Conservation (phyloP, 1,140 invertebrate genomes). For the Pissodes strobi region DNA sequence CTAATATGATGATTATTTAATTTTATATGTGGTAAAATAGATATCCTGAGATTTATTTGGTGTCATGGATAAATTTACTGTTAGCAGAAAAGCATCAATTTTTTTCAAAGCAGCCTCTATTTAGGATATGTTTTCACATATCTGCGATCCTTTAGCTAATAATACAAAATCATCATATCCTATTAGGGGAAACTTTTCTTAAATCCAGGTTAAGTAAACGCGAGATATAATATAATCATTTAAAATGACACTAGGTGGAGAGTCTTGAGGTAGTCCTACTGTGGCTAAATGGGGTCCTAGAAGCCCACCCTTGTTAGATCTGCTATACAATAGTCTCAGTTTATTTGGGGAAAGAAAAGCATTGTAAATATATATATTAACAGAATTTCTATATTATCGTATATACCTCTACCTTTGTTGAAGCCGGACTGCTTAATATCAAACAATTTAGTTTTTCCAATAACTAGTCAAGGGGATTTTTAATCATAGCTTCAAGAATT, state of each 20-base stretch:
- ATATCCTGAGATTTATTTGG: constrained; percentile 16
- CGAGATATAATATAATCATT: no score
- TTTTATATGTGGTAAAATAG: constrained; percentile 12
- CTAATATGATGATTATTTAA: not conserved
- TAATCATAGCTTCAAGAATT: constrained; percentile 19
- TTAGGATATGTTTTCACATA: not conserved
- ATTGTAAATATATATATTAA: no score
- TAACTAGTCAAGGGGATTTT: not conserved
- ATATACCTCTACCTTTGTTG: constrained; percentile 14
- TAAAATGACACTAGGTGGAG: constrained; percentile 16
- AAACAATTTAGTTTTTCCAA: constrained; percentile 8
- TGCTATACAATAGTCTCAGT: not conserved
- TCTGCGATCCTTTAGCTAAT: constrained; percentile 5
- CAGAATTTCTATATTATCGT: constrained; percentile 21
- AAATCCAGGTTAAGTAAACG: no score
- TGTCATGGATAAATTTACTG: constrained; percentile 2
- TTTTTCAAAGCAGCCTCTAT: not conserved
- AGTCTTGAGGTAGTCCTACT: constrained; percentile 21
- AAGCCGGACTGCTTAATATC: constrained; percentile 18
- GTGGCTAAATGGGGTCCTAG: no score
- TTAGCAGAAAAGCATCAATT: not conserved
- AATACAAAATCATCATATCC: no score
- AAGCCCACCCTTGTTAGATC: not conserved
- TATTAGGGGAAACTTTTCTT: no score
- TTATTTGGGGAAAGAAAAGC: no score